Conservation (phyloP, 2,888 invertebrate species). For the Listrodromus nycthemerus region DNA sequence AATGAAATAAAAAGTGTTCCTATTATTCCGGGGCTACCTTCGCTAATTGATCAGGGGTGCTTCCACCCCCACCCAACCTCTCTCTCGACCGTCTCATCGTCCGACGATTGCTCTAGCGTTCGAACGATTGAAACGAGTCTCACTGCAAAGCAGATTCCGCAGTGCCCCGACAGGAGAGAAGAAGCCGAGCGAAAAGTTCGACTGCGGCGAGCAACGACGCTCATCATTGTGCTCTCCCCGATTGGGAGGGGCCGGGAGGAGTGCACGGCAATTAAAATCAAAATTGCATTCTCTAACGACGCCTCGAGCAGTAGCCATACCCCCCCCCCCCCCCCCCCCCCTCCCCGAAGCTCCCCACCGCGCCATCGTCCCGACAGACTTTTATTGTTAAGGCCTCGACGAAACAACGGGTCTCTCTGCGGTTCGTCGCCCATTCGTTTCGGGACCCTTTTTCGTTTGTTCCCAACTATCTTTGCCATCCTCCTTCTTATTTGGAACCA, state of each 20-base stretch:
- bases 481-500: conserved; percentile 3
- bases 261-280: conserved; percentile 53
- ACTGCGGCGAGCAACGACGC: conserved; percentile 20
- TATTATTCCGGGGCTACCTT: conserved; percentile 50
- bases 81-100: neutral
- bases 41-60: conserved; percentile 52
- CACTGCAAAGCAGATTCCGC: conserved; percentile 7
- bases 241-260: conserved; percentile 33
- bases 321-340: neutral
- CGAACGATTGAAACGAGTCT: conserved; percentile 18
- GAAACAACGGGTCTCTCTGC: conserved; percentile 16
- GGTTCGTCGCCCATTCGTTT: conserved; percentile 4
- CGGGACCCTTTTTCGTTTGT: conserved; percentile 3
- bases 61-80: neutral
- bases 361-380: neutral
- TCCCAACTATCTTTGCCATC: neutral
- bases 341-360: neutral
- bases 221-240: conserved; percentile 58
- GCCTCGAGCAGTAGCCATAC: conserved; percentile 13
- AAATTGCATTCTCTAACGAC: conserved; percentile 52
- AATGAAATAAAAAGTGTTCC: conserved; percentile 48
- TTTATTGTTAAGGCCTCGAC: conserved; percentile 25
- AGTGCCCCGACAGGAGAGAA: conserved; percentile 7
- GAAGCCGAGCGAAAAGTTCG: conserved; percentile 41
- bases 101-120: conserved; percentile 1